phyloP scores from a whole-genome alignment of 2,113 vertebrate genomes.

The Dasypus novemcinctus region DNA sequence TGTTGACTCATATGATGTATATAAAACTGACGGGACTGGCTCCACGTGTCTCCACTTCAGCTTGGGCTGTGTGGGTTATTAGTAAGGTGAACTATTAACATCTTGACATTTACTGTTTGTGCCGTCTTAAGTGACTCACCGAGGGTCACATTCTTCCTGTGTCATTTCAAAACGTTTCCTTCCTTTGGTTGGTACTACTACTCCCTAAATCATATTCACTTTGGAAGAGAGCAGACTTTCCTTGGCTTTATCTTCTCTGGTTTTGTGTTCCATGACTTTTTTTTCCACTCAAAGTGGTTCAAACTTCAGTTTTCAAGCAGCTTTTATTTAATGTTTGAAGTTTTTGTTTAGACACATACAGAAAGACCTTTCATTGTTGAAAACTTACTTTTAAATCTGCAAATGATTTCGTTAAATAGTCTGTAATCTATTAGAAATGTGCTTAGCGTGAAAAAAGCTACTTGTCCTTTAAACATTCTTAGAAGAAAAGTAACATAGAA shows the following conservation, averaged over 20 bases:
- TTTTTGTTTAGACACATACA: constrained; percentile 44
- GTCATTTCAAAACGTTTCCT: constrained; percentile 65
- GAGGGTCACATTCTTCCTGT: constrained; percentile 59
- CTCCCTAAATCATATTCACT: constrained; percentile 35
- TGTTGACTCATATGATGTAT: constrained; percentile 9
- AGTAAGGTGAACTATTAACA: constrained; percentile 58
- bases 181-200: constrained; percentile 16
- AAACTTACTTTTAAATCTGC: constrained; percentile 49
- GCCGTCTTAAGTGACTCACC: constrained; percentile 61
- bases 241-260: constrained; percentile 54
- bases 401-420: constrained; percentile 46
- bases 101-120: constrained; percentile 42
- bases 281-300: background rate
- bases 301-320: constrained; percentile 23
- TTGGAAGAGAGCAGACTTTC: constrained; percentile 62
- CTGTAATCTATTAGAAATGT: constrained; percentile 44
- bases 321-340: constrained; percentile 47
- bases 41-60: constrained; percentile 2
- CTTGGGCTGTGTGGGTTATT: constrained; percentile 29
- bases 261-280: constrained; percentile 43
- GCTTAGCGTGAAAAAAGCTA: constrained; percentile 16
- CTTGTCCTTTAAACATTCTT: constrained; percentile 32
- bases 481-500: background rate
- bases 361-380: constrained; percentile 14
- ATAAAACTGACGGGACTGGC: background rate